These are phyloP conservation scores for Lissonota sp. DNA, from an alignment of 2,888 invertebrate genomes.

Conservation along the genomic window DNA sequence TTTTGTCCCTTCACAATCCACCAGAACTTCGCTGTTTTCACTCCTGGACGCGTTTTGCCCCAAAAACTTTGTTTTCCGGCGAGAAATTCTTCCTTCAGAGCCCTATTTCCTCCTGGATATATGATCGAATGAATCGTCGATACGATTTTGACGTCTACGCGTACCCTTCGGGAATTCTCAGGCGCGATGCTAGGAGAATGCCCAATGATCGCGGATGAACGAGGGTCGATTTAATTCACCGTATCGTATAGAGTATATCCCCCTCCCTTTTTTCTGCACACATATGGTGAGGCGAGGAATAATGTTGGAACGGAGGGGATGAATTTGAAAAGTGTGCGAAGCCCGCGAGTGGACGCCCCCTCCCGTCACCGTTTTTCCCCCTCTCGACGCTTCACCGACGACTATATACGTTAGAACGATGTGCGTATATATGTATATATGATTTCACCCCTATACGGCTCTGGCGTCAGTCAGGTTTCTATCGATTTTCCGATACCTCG, in stretches of 20 bases:
- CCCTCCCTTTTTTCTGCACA: background rate
- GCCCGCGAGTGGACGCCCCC: conserved; percentile 29
- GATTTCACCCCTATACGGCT: conserved; percentile 41
- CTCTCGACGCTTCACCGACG: conserved; percentile 50
- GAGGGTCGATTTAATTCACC: conserved; percentile 52
- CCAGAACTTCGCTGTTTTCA: too few relatives aligned
- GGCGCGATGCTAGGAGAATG: too few relatives aligned
- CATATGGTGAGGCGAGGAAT: background rate
- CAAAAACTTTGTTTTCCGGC: too few relatives aligned
- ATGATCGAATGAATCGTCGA: too few relatives aligned
- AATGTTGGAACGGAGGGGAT: conserved; percentile 1
- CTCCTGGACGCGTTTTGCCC: too few relatives aligned
- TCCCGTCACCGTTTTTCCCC: conserved; percentile 42
- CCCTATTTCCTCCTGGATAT: too few relatives aligned
- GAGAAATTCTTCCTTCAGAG: too few relatives aligned
- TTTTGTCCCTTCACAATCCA: too few relatives aligned
- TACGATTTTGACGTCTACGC: too few relatives aligned
- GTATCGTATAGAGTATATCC: conserved; percentile 22
- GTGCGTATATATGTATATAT: conserved; percentile 12
- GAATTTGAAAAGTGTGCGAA: conserved; percentile 2
- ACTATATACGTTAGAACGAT: conserved; percentile 60
- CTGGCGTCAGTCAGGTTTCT: conserved; percentile 79
- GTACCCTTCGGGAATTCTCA: too few relatives aligned
- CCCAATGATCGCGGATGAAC: conserved; percentile 37
- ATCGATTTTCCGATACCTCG: conserved; percentile 83